Base-by-base conservation (phyloP, 1,140 invertebrate species). In the Heliconius eleuchia region DNA sequence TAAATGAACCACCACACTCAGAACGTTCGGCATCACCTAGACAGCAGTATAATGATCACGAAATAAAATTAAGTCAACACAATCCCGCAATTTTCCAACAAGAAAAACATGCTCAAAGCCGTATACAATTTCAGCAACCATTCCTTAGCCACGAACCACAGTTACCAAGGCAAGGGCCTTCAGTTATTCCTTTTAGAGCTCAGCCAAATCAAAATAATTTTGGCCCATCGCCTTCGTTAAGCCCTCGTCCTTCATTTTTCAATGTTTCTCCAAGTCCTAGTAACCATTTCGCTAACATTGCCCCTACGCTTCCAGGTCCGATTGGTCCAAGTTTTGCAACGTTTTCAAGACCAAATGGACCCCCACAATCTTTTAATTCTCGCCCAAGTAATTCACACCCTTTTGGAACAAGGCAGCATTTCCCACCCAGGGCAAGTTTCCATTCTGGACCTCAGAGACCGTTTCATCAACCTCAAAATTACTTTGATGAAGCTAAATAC, bases 401-500 rank as follows among this genome's bases (percentile, higher is more conserved):
- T 71, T 94, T 95, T 80, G 84, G 84, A 60, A 72, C 87, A 23
- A 84, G 91, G 19, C 90, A 89, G 50, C 89, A 89, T 79, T 90
- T 90, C 73, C 93, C 93, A 18, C 88, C 91, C 39, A 88, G 88
- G 80, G 77, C 85, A 7, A 87, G 83, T 77, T 94, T 94, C 81
- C 92, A 92, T 79, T 88, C 91, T 37, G 93, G 91, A 70, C 91
- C 92, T 66, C 94, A 94, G 88, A 88, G 94, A 84, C 94, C 94
- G 8, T 91, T 94, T 83, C 88, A 91, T 80, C 88, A 89, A 82
- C 82, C 80, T 76, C 91, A 91, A 74, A 73, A 81, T 78, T 94
- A 85, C 82, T 95, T 95, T 82, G 94, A 95, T 79, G 94, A 95
- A 84, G 87, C 94, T 34, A 95, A 95, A 88, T 95, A 95, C 81